Percentiles rank a stretch among this genome's conserved stretches.
Evolutionary conservation across 2,113 vertebrate genomes (phyloP).

Genomic region (Urocynchramus pylzowi): DNA sequence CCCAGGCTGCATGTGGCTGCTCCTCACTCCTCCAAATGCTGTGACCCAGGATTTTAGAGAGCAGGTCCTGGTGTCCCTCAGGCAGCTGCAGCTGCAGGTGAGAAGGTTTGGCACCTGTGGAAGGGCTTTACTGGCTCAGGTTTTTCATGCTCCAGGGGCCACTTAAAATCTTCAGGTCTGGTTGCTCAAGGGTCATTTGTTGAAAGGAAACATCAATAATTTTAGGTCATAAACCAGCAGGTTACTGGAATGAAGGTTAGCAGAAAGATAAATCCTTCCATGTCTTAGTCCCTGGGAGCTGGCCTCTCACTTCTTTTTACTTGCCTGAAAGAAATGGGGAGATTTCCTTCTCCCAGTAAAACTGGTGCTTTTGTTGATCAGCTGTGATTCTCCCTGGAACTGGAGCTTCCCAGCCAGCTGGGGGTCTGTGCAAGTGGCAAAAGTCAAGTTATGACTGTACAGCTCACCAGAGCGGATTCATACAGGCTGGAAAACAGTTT

Average conservation of each 20-base stretch:
- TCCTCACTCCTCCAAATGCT: background rate
- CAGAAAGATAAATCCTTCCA: background rate
- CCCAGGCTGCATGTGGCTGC: background rate
- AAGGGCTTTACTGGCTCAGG: background rate
- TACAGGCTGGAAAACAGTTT: background rate
- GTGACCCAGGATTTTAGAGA: background rate
- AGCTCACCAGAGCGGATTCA: rapidly evolving
- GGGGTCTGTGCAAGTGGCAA: background rate
- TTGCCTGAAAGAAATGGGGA: background rate
- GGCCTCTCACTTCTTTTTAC: background rate
- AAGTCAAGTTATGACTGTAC: background rate
- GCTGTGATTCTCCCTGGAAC: background rate
- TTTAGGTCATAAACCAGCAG: background rate
- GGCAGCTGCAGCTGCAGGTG: background rate
- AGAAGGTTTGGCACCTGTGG: rapidly evolving
- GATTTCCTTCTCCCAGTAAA: background rate
- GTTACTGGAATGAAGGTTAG: background rate
- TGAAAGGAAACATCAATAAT: background rate
- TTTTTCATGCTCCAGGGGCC: background rate
- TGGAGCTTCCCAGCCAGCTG: background rate
- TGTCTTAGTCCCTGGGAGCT: background rate
- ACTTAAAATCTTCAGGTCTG: background rate
- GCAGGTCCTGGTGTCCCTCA: background rate
- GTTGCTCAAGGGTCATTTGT: background rate
- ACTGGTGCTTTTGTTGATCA: background rate